Evolutionary conservation across 2,888 invertebrate genomes (phyloP), one percentile per base, ranked within the genome.

Genomic region (Heterodera filipjevi): DNA sequence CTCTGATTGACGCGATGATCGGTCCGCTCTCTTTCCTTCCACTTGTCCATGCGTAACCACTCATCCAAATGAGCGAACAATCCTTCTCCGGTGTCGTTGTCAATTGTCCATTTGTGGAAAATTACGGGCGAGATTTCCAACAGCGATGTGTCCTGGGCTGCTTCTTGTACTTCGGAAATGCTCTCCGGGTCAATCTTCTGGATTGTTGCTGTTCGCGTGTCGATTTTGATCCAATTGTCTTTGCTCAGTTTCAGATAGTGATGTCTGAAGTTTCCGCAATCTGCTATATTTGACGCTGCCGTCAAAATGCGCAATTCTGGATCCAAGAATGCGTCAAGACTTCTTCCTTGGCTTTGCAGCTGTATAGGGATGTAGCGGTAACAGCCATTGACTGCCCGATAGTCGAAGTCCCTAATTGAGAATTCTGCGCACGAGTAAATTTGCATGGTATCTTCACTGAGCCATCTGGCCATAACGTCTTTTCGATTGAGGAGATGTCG

Each of bases 121-220:
- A 71, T 27, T 16, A 71, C 22, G 1, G 71, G 71, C n/a, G 22
- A n/a, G n/a, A 71, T 71, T n/a, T 71, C 71, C 71, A 27, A 71
- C 46, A 71, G 8, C 27, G 71, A 71, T 22, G 71, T 19, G n/a
- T 71, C 46, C 8, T 71, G 6, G 3, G 71, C 44, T n/a, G n/a
- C n/a, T 71, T 71, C 30, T 30, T 39, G n/a, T 3, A 71, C 27
- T 16, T 49, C 46, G 16, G 46, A 49, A 19, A 49, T 49, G 14
- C 46, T 49, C 10, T 14, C 14, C 19, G 46, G 46, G 19, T 49
- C 46, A 14, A 49, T 49, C 16, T 49, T 49, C 16, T 10, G 46
- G 19, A 49, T 5, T 19, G 46, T 49, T 1, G 44, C 71, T 22
- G 27, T 27, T 22, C 71, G 71, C 6, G 71, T 71, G 46, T 71